Percentiles rank a stretch among this genome's conserved stretches.
phyloP scores from a whole-genome alignment of 2,113 vertebrate species.

The Chrysemys picta region DNA sequence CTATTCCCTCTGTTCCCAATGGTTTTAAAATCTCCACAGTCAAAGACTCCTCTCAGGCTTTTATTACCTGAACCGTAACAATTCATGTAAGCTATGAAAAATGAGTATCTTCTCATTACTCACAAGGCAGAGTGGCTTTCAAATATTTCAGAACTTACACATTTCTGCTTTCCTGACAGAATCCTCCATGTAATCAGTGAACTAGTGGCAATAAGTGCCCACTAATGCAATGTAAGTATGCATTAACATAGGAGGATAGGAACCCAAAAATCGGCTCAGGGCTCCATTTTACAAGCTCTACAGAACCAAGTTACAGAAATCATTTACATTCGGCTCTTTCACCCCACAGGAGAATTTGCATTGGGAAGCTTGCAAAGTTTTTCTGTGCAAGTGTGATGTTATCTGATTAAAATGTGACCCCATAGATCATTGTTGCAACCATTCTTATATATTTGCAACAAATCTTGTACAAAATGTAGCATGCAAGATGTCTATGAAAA shows the following conservation, averaged over 20 bases:
- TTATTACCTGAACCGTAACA: neutral
- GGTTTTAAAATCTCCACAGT: neutral
- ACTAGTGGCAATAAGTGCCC: neutral
- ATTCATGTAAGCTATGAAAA: neutral
- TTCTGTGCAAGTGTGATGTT: neutral
- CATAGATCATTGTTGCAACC: too few species aligned
- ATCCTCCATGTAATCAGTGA: neutral
- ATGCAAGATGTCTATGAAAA: too few species aligned
- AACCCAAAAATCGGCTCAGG: neutral
- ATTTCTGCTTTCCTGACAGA: conserved; percentile 28
- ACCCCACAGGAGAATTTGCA: conserved; percentile 27
- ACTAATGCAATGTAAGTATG: neutral
- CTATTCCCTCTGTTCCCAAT: neutral
- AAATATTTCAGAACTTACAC: neutral
- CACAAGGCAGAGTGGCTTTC: neutral
- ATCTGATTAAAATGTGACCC: too few species aligned
- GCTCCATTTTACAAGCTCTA: neutral
- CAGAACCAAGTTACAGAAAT: neutral
- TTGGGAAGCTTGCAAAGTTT: conserved; percentile 60
- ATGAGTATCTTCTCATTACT: neutral
- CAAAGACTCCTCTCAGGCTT: neutral
- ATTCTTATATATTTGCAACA: too few species aligned
- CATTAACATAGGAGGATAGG: neutral
- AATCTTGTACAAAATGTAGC: too few species aligned
- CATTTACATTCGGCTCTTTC: conserved; percentile 17